These are phyloP conservation scores for Luehdorfia chinensis DNA, from an alignment of 1,140 invertebrate genomes.

Conservation along the genomic window DNA sequence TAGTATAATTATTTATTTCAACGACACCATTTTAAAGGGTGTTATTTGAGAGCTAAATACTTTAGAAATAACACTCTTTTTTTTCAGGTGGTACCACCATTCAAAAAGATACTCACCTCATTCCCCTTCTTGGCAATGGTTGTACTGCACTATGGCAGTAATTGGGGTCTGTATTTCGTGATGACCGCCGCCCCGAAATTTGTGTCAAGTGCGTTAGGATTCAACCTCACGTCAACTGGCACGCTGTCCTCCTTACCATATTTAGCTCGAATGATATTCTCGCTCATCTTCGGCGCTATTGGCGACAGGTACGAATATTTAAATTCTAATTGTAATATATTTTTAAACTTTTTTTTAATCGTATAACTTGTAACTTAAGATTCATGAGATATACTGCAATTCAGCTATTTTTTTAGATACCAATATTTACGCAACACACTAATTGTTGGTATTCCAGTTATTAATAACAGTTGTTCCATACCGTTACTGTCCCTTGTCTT, in stretches of 20 bases:
- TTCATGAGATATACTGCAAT: too few relatives aligned
- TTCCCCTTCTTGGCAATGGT: conserved; percentile 83
- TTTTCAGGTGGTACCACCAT: conserved; percentile 76
- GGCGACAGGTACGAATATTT: conserved; percentile 77
- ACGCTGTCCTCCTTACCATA: conserved; percentile 83
- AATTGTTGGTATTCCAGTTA: too few relatives aligned
- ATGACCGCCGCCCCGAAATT: conserved; percentile 94
- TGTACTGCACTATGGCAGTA: conserved; percentile 84
- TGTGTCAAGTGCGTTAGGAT: conserved; percentile 89
- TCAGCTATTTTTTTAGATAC: too few relatives aligned
- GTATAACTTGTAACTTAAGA: too few relatives aligned
- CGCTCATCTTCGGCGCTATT: conserved; percentile 82
- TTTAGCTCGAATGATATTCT: conserved; percentile 81
- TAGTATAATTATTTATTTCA: too few relatives aligned
- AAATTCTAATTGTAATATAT: neutral
- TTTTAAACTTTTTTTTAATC: neutral
- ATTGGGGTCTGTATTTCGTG: conserved; percentile 89
- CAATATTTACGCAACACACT: too few relatives aligned
- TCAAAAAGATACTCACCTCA: conserved; percentile 80
- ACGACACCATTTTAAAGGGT: too few relatives aligned
- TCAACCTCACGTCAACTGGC: conserved; percentile 86
- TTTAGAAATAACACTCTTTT: too few relatives aligned
- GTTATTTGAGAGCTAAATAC: too few relatives aligned
- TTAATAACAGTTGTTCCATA: too few relatives aligned
- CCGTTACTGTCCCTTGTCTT: too few relatives aligned